These are phyloP conservation scores for Eidolon helvum DNA, from an alignment of 2,113 vertebrate genomes.

Conservation along the genomic window DNA sequence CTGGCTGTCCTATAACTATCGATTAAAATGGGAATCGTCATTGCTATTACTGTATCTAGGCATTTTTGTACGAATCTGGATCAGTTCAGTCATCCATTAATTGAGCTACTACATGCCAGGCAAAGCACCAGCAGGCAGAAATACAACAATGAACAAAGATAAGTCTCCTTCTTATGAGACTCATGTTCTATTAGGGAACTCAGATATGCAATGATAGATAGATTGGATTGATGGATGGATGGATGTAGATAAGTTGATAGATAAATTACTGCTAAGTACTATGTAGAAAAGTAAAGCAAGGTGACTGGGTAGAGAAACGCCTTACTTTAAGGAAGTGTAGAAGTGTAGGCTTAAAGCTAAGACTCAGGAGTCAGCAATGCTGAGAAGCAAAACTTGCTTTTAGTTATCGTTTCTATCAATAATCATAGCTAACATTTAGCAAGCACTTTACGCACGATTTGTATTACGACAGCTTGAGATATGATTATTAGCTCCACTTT, in stretches of 20 bases:
- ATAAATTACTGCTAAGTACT: not conserved
- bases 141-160: too few species aligned
- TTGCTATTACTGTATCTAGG: not conserved
- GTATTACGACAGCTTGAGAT: not conserved
- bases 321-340: not conserved
- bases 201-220: not conserved
- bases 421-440: not conserved
- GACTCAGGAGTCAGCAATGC: not conserved
- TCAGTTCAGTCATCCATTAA: not conserved
- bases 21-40: not conserved
- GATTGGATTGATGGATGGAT: too few species aligned
- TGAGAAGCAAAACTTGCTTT: not conserved
- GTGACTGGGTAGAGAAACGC: not conserved
- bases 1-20: not conserved
- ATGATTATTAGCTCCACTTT: not conserved
- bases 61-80: not conserved
- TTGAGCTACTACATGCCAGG: too few species aligned
- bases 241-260: not conserved
- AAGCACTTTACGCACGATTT: not conserved
- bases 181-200: not conserved
- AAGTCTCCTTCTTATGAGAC: too few species aligned
- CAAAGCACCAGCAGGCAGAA: too few species aligned
- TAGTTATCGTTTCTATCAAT: not conserved
- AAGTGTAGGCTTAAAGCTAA: not conserved
- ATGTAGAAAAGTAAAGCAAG: not conserved